Conservation (phyloP, 2,888 invertebrate species). For the Rhingia rostrata region DNA sequence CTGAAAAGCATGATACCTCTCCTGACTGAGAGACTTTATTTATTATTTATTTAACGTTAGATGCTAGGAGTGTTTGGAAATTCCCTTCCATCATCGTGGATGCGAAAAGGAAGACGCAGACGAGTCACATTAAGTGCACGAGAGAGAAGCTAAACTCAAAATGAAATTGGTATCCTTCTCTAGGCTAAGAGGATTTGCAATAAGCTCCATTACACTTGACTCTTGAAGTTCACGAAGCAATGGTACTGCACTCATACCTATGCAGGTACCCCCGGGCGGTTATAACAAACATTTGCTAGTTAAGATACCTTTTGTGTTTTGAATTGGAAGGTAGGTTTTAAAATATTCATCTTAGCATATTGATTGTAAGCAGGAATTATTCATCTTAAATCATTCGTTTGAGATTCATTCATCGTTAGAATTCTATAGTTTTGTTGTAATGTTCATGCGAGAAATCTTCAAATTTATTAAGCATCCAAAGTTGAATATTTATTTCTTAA, state of each 20-base stretch:
- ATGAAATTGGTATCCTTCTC: constrained; percentile 49
- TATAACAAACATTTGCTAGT: constrained; percentile 3
- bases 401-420: too few species aligned
- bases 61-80: constrained; percentile 55
- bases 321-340: constrained; percentile 17
- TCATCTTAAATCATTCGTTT: too few species aligned
- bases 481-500: too few species aligned
- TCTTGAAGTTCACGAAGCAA: constrained; percentile 32
- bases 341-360: too few species aligned
- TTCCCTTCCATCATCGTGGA: constrained; percentile 66
- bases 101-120: neutral
- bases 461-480: too few species aligned
- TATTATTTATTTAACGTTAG: constrained; percentile 64
- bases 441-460: too few species aligned
- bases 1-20: constrained; percentile 49
- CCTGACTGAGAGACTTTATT: constrained; percentile 48
- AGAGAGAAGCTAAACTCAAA: constrained; percentile 40
- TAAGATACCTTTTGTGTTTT: constrained; percentile 19
- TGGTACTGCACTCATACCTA: neutral
- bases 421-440: too few species aligned
- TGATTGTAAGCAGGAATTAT: too few species aligned
- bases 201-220: constrained; percentile 64
- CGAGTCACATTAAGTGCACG: constrained; percentile 54
- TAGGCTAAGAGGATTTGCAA: constrained; percentile 62
- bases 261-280: neutral